Percentiles rank a stretch among this genome's conserved stretches.
phyloP scores from a whole-genome alignment of 2,113 vertebrate genomes.

The Oncorhynchus mykiss region DNA sequence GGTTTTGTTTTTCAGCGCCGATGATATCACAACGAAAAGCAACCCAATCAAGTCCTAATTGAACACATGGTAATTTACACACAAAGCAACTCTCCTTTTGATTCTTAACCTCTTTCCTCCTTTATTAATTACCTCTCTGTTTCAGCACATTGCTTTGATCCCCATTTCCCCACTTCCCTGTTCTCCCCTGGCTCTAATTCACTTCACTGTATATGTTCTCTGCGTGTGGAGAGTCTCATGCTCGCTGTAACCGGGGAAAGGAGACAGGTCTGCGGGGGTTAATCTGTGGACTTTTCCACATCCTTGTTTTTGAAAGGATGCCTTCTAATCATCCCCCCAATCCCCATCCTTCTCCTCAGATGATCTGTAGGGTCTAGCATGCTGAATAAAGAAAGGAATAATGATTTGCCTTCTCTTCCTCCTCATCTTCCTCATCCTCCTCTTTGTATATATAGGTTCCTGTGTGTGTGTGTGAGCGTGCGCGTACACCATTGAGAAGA shows the following conservation, averaged over 20 bases:
- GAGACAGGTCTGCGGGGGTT: conserved; percentile 40
- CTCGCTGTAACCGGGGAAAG: not conserved
- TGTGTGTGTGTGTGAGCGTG: not conserved
- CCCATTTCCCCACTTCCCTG: conserved; percentile 7
- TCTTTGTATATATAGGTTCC: not conserved
- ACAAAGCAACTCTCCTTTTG: conserved; percentile 12
- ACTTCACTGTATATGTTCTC: conserved; percentile 19
- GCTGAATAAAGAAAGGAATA: not conserved
- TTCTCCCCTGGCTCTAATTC: conserved; percentile 22
- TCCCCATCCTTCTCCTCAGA: not conserved
- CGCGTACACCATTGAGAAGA: conserved; percentile 8
- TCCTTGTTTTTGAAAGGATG: conserved; percentile 40
- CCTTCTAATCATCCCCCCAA: conserved; percentile 12
- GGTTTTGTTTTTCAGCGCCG: not conserved
- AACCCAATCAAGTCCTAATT: conserved; percentile 8
- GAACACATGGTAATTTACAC: conserved; percentile 1
- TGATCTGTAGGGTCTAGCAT: not conserved
- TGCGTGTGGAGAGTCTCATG: conserved; percentile 36
- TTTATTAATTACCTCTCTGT: conserved; percentile 37
- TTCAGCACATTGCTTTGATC: conserved; percentile 39
- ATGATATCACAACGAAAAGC: not conserved
- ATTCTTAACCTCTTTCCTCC: conserved; percentile 28
- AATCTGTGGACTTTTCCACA: conserved; percentile 36
- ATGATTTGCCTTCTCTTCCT: not conserved
- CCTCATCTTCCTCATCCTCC: no score